phyloP scores from a whole-genome alignment of 2,113 vertebrate species.

The Erpornis zantholeuca region DNA sequence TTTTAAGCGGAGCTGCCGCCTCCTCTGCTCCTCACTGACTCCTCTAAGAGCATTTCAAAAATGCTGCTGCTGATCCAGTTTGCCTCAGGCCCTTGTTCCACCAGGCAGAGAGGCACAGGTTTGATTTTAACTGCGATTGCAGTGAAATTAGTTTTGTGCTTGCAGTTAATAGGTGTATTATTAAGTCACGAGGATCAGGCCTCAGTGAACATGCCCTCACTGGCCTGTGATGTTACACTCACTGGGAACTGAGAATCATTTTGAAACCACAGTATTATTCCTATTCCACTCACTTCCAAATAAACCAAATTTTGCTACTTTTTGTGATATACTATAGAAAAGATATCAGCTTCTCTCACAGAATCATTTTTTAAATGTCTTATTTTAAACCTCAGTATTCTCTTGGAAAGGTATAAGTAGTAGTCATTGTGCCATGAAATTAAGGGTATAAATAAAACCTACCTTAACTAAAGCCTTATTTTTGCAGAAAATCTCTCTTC shows the following conservation, averaged over 20 bases:
- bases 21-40: background rate
- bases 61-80: accelerated
- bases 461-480: background rate
- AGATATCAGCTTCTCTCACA: background rate
- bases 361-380: background rate
- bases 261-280: background rate
- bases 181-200: background rate
- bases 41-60: background rate
- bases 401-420: background rate
- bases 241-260: background rate
- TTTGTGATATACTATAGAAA: background rate
- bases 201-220: background rate
- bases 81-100: background rate
- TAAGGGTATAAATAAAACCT: background rate
- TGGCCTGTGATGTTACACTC: background rate
- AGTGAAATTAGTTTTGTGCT: background rate
- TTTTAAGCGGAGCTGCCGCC: accelerated
- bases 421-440: background rate
- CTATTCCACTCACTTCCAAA: background rate
- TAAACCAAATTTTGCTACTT: background rate
- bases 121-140: background rate
- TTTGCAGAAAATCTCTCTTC: background rate
- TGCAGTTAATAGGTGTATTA: slow-evolving; percentile 25
- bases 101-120: background rate
- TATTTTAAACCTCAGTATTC: background rate